phyloP scores from a whole-genome alignment of 2,113 vertebrate species.

The Atlantisia rogersi region DNA sequence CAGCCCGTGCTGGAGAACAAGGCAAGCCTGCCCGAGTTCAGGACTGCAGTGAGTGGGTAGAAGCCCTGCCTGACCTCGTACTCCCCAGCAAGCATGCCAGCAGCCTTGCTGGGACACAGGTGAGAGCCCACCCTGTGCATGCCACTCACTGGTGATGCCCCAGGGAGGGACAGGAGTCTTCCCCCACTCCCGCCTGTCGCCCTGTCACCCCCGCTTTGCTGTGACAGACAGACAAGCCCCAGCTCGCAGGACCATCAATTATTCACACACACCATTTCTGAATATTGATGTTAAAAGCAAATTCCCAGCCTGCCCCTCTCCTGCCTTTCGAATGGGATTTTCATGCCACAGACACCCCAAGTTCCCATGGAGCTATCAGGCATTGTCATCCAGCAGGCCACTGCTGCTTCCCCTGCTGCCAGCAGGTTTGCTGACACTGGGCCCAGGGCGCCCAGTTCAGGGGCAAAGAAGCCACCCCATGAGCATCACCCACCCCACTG shows the following conservation, averaged over 20 bases:
- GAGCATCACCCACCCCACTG: rapidly evolving
- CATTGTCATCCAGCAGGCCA: not conserved
- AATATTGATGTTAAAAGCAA: conserved; percentile 93
- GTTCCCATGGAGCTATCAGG: not conserved
- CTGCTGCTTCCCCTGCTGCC: too few relatives aligned
- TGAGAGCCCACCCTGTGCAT: not conserved
- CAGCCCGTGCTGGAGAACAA: rapidly evolving
- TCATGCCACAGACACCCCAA: not conserved
- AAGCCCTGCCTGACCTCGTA: rapidly evolving
- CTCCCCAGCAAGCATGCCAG: not conserved
- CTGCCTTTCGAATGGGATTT: conserved; percentile 61
- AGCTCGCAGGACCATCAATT: conserved; percentile 75
- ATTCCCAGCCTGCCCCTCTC: conserved; percentile 62
- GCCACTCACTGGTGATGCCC: not conserved
- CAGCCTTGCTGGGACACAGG: not conserved
- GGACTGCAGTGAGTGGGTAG: rapidly evolving
- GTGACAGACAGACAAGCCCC: not conserved
- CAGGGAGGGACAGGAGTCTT: rapidly evolving
- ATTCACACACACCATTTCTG: conserved; percentile 84
- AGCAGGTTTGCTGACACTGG: not conserved
- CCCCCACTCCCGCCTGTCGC: not conserved
- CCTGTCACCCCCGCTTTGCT: not conserved
- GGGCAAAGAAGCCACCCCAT: not conserved
- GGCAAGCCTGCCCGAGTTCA: not conserved
- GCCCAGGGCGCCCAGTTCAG: rapidly evolving